phyloP scores from a whole-genome alignment of 2,113 vertebrate species.

The Castor canadensis region DNA sequence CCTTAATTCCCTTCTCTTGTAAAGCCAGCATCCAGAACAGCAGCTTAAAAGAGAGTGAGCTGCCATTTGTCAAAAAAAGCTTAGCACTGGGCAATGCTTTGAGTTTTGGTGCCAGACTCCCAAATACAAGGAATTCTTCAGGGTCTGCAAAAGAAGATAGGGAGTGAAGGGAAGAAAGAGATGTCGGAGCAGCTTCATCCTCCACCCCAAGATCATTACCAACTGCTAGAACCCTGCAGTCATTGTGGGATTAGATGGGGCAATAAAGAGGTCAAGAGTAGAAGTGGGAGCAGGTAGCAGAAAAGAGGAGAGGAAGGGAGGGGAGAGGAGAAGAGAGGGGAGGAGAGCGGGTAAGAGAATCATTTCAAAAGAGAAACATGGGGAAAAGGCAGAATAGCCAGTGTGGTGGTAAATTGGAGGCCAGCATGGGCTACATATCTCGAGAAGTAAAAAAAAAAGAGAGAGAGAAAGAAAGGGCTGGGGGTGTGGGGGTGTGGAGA shows the following conservation, averaged over 20 bases:
- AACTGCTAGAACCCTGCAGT: not conserved
- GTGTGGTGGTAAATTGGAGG: too few species aligned
- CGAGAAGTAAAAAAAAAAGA: too few species aligned
- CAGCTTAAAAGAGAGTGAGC: constrained; percentile 48
- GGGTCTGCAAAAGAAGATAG: not conserved
- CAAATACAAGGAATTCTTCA: constrained; percentile 32
- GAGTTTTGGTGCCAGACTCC: constrained; percentile 40
- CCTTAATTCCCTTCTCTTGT: constrained; percentile 27
- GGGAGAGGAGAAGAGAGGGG: not conserved
- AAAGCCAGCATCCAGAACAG: constrained; percentile 42
- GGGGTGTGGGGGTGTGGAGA: too few species aligned
- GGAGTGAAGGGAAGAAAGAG: not conserved
- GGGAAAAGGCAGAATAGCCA: not conserved
- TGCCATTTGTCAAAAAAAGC: not conserved
- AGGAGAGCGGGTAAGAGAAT: too few species aligned
- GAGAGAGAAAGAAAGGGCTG: too few species aligned
- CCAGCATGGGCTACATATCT: too few species aligned
- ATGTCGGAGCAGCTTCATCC: not conserved
- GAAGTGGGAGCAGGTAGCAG: not conserved
- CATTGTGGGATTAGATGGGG: not conserved
- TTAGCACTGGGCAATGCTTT: not conserved
- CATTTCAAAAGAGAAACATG: not conserved
- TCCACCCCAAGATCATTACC: not conserved
- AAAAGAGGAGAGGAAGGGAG: not conserved
- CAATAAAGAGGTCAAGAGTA: not conserved